Evolutionary conservation across 92 coral and sea anemone species (phyloP).

Genomic region (Epizoanthus illoricatus): DNA sequence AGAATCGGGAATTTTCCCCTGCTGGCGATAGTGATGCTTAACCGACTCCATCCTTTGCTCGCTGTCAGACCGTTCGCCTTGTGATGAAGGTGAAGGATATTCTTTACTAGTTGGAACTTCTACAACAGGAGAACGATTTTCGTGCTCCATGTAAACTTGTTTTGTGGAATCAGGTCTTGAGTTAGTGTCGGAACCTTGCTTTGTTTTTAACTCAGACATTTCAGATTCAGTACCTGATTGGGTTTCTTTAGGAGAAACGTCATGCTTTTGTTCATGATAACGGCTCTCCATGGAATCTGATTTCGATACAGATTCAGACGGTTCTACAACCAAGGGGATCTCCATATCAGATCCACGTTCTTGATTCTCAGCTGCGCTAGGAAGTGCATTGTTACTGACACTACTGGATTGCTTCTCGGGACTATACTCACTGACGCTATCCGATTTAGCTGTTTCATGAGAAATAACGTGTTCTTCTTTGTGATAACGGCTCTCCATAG

Average conservation of each 20-base stretch:
- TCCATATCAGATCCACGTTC: constrained; percentile 15
- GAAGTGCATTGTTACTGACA: background rate
- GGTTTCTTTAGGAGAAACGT: constrained; percentile 1
- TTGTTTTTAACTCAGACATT: background rate
- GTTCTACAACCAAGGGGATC: constrained; percentile 6
- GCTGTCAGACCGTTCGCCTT: background rate
- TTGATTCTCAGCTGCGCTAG: background rate
- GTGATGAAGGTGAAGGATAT: background rate
- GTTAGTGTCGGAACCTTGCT: background rate
- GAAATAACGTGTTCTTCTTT: background rate
- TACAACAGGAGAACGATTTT: background rate
- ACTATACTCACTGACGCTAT: background rate
- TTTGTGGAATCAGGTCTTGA: background rate
- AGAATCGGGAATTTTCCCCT: background rate
- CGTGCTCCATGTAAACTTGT: background rate
- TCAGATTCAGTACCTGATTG: background rate
- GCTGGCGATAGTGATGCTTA: constrained; percentile 19
- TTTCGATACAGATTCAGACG: constrained; percentile 8
- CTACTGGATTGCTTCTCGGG: background rate
- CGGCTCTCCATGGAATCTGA: no score
- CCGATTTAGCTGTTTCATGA: background rate
- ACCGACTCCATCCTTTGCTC: background rate
- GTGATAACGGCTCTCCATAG: background rate
- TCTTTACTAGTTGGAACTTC: background rate
- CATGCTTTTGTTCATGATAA: background rate